phyloP scores from a whole-genome alignment of 2,113 vertebrate genomes.

The Hyaena hyaena region DNA sequence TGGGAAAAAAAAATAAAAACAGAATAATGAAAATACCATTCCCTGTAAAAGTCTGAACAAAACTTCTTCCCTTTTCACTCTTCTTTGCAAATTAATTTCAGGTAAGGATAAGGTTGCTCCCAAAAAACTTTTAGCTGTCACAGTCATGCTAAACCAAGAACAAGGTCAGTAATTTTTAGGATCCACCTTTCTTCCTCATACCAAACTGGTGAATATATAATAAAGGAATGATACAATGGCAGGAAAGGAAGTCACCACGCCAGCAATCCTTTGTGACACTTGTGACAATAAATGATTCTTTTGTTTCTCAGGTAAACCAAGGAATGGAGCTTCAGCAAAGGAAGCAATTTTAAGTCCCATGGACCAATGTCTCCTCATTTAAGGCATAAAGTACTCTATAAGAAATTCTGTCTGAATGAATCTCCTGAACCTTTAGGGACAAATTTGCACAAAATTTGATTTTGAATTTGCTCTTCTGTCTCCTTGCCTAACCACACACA shows the following conservation, averaged over 20 bases:
- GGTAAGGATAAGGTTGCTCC: accelerated
- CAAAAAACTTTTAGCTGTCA: background rate
- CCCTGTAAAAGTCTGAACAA: background rate
- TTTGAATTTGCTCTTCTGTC: background rate
- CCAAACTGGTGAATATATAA: background rate
- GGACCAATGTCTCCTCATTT: background rate
- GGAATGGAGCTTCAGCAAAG: background rate
- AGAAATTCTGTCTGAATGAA: constrained; percentile 29
- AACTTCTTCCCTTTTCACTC: background rate
- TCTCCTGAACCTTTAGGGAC: background rate
- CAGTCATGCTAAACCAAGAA: background rate
- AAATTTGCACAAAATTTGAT: constrained; percentile 6
- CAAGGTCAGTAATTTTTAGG: background rate
- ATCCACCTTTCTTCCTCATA: background rate
- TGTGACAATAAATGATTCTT: background rate
- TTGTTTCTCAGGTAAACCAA: background rate
- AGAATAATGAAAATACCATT: background rate
- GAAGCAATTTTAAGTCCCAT: background rate
- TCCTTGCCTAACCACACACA: background rate
- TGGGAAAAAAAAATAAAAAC: background rate
- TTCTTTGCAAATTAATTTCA: background rate
- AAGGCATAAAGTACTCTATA: background rate
- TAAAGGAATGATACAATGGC: background rate
- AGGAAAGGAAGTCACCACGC: background rate
- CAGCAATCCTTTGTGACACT: background rate